Conservation (phyloP, 2,888 invertebrate species). For the Nomada fucata region DNA sequence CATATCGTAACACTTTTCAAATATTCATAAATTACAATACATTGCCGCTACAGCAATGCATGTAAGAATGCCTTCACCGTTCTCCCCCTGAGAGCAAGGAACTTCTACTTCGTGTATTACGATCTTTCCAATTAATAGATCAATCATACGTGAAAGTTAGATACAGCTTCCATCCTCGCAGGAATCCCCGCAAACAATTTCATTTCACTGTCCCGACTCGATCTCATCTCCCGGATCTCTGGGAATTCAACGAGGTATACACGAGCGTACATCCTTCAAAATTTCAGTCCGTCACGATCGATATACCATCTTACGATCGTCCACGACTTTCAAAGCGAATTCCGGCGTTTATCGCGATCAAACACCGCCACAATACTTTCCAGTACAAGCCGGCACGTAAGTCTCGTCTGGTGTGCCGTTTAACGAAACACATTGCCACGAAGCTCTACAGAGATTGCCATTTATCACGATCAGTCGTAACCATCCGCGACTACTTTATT, state of each 20-base stretch:
- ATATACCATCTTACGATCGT: slow-evolving; percentile 23
- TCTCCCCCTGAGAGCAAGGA: too few relatives aligned
- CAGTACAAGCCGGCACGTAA: background rate
- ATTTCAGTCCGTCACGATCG: slow-evolving; percentile 21
- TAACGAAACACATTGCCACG: slow-evolving; percentile 13
- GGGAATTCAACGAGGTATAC: background rate
- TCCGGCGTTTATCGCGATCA: slow-evolving; percentile 16
- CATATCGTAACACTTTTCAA: too few relatives aligned
- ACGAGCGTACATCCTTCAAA: slow-evolving; percentile 1
- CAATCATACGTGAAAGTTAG: background rate
- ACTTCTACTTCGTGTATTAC: too few relatives aligned
- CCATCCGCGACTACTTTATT: slow-evolving; percentile 33
- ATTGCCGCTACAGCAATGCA: too few relatives aligned
- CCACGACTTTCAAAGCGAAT: slow-evolving; percentile 4
- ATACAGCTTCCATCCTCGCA: background rate
- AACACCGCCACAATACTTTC: slow-evolving; percentile 1
- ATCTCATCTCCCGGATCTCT: background rate
- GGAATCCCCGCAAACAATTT: background rate
- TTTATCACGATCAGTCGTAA: slow-evolving; percentile 25
- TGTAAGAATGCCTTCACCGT: too few relatives aligned
- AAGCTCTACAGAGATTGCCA: background rate
- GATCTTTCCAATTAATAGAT: background rate
- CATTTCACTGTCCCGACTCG: background rate
- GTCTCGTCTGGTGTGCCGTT: background rate
- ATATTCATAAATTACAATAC: too few relatives aligned